Percentiles rank a stretch among this genome's conserved stretches.
These are phyloP conservation scores for Drosophila phalerata DNA, from an alignment of 2,888 invertebrate genomes.

Conservation along the genomic window DNA sequence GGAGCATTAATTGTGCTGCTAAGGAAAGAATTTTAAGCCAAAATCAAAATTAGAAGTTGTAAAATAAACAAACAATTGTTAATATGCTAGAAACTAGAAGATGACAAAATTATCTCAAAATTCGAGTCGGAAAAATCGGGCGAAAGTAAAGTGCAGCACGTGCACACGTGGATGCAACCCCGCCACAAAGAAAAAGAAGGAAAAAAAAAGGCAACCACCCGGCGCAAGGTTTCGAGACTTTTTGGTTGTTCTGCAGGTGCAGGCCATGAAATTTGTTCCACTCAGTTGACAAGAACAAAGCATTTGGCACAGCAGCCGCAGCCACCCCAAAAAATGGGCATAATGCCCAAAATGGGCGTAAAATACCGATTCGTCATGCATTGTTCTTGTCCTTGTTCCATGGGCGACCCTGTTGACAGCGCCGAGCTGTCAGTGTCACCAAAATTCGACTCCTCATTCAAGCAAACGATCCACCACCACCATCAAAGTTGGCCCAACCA, in stretches of 20 bases:
- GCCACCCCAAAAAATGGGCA: conserved; percentile 57
- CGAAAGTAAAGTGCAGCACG: conserved; percentile 25
- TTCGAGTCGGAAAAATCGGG: not conserved
- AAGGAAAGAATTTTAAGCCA: conserved; percentile 64
- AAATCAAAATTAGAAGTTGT: conserved; percentile 83
- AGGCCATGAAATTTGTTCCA: conserved; percentile 83
- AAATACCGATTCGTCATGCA: conserved; percentile 85
- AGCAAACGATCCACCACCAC: conserved; percentile 9
- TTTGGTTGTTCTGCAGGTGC: conserved; percentile 83
- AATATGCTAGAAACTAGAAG: conserved; percentile 59
- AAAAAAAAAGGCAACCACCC: conserved; percentile 37
- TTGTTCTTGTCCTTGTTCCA: conserved; percentile 79
- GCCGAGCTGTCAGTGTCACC: conserved; percentile 53
- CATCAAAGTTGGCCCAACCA: not conserved
- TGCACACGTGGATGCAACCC: conserved; percentile 49
- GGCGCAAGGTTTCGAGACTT: conserved; percentile 52
- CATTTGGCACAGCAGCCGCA: conserved; percentile 63
- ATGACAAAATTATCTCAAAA: not conserved
- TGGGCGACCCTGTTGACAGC: conserved; percentile 63
- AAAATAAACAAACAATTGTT: conserved; percentile 74
- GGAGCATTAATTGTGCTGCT: conserved; percentile 65
- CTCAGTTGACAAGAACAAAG: conserved; percentile 84
- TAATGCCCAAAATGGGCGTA: conserved; percentile 79
- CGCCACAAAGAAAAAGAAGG: not conserved
- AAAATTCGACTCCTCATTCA: conserved; percentile 41